Base-by-base conservation (phyloP, 2,113 vertebrate genomes). In the Hiodon alosoides region DNA sequence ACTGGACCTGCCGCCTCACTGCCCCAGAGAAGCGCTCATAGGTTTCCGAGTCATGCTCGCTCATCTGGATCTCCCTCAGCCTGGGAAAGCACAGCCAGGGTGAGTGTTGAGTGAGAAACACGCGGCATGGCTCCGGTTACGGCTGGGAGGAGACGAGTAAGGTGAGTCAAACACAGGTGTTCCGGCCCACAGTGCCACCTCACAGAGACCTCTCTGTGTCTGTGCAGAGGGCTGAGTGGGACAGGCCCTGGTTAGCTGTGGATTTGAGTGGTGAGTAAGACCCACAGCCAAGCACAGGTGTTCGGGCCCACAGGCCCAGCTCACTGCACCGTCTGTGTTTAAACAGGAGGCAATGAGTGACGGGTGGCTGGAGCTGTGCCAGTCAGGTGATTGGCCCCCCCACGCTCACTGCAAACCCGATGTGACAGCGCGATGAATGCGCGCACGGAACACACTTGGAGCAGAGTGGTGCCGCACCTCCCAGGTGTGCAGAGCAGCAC, bases 31-130 rank as follows among this genome's bases (percentile, higher is more conserved):
- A 97, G 51, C 91, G 92, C 79, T 98, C 92, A 0, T 98, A 99
- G 0, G 88, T 93, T 2, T 90, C 60, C 0, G 94, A 97, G 13
- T 99, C 97, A 5, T 97, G 98, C 75, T 97, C 94, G 64, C 94
- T 98, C 97, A 98, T 99, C 8, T 93, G 82, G 73, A 99, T 98
- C 87, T 98, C 95, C 79, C 93, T 96, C 76, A 99, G 73, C 76
- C 96, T 98, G 85, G 82, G 4, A 3, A 31, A 14, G 65, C 8
- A 57, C 13, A 70, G 4, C 59, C 74, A 11, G 6, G 9, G 46
- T 31, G 31, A 31, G 2, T 31, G 31, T 31, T 31, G 31, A 31
- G 31, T 31, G 31, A 31, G 31, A 31, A 31, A 31, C 31, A 31
- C 0, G 31, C 31, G 31, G 31, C 31, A 31, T 31, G 31, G 31